Percentiles rank a stretch among this genome's conserved stretches.
phyloP scores from a whole-genome alignment of 2,888 invertebrate species.

The Melanotus villosus region DNA sequence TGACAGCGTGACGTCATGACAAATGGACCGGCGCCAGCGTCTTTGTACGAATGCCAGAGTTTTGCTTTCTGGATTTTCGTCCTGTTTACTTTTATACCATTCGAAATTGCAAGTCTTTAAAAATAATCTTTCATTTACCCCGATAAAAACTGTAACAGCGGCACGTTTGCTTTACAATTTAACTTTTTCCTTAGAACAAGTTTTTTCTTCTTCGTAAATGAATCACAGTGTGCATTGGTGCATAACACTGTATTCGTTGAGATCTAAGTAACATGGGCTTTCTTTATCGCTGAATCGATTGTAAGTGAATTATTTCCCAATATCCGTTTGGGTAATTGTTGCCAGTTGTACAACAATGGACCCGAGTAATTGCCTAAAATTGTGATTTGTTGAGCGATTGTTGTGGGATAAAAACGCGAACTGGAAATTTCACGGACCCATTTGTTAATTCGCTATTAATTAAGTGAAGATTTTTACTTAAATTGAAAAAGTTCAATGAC shows the following conservation, averaged over 20 bases:
- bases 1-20: constrained; percentile 67
- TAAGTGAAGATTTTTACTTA: constrained; percentile 7
- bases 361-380: constrained; percentile 23
- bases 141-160: constrained; percentile 1
- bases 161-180: constrained; percentile 18
- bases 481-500: background rate
- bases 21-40: constrained; percentile 68
- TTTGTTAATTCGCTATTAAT: constrained; percentile 11
- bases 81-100: constrained; percentile 35
- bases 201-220: constrained; percentile 6
- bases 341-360: constrained; percentile 21
- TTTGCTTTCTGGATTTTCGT: constrained; percentile 38
- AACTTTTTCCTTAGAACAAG: constrained; percentile 13
- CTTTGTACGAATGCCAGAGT: constrained; percentile 52
- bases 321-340: constrained; percentile 37
- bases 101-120: background rate
- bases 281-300: constrained; percentile 11
- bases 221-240: constrained; percentile 31
- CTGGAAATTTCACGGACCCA: constrained; percentile 20
- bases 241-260: constrained; percentile 21
- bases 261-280: constrained; percentile 17
- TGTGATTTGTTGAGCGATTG: constrained; percentile 26
- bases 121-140: background rate
- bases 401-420: constrained; percentile 9
- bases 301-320: constrained; percentile 26